These are phyloP conservation scores for Proales similis DNA, from an alignment of 1,140 invertebrate genomes.

Conservation along the genomic window DNA sequence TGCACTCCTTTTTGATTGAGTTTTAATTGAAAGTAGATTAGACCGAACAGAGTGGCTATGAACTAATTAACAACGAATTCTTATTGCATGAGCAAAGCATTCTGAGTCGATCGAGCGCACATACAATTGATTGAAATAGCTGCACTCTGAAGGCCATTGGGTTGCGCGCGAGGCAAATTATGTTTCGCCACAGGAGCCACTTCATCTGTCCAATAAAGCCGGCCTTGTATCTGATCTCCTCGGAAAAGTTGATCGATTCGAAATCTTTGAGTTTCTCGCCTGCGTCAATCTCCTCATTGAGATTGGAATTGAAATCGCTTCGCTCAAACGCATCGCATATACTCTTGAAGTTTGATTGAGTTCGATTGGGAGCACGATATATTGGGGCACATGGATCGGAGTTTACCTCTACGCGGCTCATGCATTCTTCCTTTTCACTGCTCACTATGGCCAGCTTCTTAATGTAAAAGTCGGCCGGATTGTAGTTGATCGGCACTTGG, in stretches of 20 bases:
- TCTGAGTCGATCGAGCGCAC: background rate
- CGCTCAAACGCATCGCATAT: slow-evolving; percentile 27
- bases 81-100: background rate
- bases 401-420: slow-evolving; percentile 25
- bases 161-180: background rate
- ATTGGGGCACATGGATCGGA: background rate
- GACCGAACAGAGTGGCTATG: slow-evolving; percentile 11
- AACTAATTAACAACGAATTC: background rate
- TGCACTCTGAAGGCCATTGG: slow-evolving; percentile 2
- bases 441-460: slow-evolving; percentile 78
- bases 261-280: background rate
- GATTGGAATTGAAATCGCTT: background rate
- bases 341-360: background rate
- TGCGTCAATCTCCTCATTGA: slow-evolving; percentile 1
- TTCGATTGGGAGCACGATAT: too few relatives aligned
- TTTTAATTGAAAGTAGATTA: slow-evolving; percentile 31
- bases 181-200: background rate
- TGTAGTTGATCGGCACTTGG: slow-evolving; percentile 67
- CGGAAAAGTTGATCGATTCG: background rate
- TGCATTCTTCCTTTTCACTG: slow-evolving; percentile 63
- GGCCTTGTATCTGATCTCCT: background rate
- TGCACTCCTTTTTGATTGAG: slow-evolving; percentile 38
- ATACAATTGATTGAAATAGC: slow-evolving; percentile 58
- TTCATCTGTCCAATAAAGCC: background rate
- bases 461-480: slow-evolving; percentile 91